Base-by-base conservation (phyloP, 2,113 vertebrate genomes). In the Odobenus rosmarus region DNA sequence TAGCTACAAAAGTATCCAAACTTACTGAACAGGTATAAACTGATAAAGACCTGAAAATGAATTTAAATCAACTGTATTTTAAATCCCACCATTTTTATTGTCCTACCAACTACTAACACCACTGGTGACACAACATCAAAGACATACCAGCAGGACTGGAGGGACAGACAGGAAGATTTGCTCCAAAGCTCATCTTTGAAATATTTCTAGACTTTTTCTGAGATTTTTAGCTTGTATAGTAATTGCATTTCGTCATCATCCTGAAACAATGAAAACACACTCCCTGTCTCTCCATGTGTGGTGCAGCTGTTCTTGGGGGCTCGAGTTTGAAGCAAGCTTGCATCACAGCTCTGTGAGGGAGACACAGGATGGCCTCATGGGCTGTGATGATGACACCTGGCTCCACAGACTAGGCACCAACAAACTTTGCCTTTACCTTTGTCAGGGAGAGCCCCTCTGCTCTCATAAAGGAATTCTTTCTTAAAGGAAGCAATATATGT, bases 141-240 rank as follows among this genome's bases (percentile, higher is more conserved):
- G 62, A 55, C 71, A 80, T 15, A 79, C 90, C 24, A 57, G 19
- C 49, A 89, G 21, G 9, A 93, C 39, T 57, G 15, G 18, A 93
- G 46, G 31, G 39, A 19, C 33, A 90, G 49, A 61, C 18, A 55
- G 42, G 89, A 96, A 82, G 46, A 76, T 36, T 87, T 89, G 28
- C 62, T 85, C 90, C 86, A 96, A 96, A 93, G 51, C 51, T 96
- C 72, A 83, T 79, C 61, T 93, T 96, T 82, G 59, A 94, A 97
- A 81, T 92, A 89, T 87, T 95, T 92, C 91, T 97, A 85, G 24
- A 93, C 80, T 94, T 90, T 51, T 69, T 79, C 62, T 88, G 77
- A 93, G 86, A 96, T 96, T 87, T 94, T 94, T 90, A 88, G 53
- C 69, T 36, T 87, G 62, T 80, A 19, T 10, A 53, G 12, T 28